A percentile compares a stretch with the other conserved stretches of the same genome.
Conservation (phyloP, 2,888 invertebrate genomes). For the Rhabditophanes sp. region DNA sequence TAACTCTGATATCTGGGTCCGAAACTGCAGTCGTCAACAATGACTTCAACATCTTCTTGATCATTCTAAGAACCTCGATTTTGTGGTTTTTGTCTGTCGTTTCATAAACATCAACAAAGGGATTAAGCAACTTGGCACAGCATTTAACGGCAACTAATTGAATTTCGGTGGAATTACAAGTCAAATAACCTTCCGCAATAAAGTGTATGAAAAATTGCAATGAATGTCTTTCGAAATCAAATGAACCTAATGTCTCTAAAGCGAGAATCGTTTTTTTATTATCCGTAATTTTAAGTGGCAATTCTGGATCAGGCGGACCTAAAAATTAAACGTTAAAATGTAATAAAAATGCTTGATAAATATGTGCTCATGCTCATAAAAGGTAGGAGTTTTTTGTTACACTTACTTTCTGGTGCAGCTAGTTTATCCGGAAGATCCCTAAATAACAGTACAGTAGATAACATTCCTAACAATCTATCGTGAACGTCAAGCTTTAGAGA, state of each 20-base stretch:
- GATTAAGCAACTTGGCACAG: conserved; percentile 69
- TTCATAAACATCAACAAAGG: conserved; percentile 55
- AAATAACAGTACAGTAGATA: conserved; percentile 52
- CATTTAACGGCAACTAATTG: conserved; percentile 83
- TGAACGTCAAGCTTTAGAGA: conserved; percentile 73
- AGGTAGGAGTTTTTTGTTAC: too few species aligned
- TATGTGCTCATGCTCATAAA: too few species aligned
- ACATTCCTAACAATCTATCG: conserved; percentile 73
- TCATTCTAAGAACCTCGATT: conserved; percentile 57
- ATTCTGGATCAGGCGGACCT: conserved; percentile 17
- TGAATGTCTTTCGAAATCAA: conserved; percentile 52
- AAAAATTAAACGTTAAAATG: too few species aligned
- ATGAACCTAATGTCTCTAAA: conserved; percentile 69
- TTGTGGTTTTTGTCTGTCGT: conserved; percentile 9
- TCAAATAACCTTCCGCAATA: conserved; percentile 50
- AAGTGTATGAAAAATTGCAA: conserved; percentile 38
- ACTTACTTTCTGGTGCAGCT: conserved; percentile 25
- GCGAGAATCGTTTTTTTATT: conserved; percentile 73
- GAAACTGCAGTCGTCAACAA: conserved; percentile 80
- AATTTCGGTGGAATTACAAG: conserved; percentile 75
- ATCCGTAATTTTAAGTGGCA: conserved; percentile 51
- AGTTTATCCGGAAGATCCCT: conserved; percentile 22
- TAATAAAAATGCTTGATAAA: too few species aligned
- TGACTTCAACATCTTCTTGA: conserved; percentile 76
- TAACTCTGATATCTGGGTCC: conserved; percentile 77